These are phyloP conservation scores for Omphaloscelis lunosa DNA, from an alignment of 2,888 invertebrate species.

Conservation along the genomic window DNA sequence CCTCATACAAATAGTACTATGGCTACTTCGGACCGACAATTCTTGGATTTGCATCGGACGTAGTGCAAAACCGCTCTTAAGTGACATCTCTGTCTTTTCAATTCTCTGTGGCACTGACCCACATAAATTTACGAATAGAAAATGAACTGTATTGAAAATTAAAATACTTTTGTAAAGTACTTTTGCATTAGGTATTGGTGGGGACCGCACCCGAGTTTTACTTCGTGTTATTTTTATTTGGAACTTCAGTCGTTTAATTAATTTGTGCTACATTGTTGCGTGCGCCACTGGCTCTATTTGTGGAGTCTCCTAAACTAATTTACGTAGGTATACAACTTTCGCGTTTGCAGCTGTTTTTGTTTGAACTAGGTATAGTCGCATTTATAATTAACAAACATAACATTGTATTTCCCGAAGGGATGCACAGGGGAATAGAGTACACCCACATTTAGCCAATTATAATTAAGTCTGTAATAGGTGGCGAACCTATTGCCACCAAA, in stretches of 20 bases:
- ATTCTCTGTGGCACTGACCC: constrained; percentile 55
- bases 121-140: constrained; percentile 67
- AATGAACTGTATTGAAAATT: constrained; percentile 71
- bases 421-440: background rate
- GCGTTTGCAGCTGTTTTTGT: constrained; percentile 48
- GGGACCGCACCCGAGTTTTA: constrained; percentile 31
- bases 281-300: constrained; percentile 49
- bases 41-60: no score
- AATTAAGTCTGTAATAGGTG: background rate
- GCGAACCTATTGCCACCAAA: constrained; percentile 8
- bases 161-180: constrained; percentile 63
- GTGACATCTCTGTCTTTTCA: constrained; percentile 8
- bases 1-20: no score
- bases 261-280: constrained; percentile 57
- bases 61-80: no score
- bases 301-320: constrained; percentile 59
- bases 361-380: constrained; percentile 15
- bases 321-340: constrained; percentile 33
- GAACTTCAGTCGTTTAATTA: constrained; percentile 50
- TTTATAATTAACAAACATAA: constrained; percentile 30
- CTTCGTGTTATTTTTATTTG: constrained; percentile 44
- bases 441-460: constrained; percentile 7
- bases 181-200: constrained; percentile 48
- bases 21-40: no score
- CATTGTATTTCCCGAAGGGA: constrained; percentile 8